Conservation (phyloP, 2,797 vertebrate species). For the Scolopax bukidnonensis region DNA sequence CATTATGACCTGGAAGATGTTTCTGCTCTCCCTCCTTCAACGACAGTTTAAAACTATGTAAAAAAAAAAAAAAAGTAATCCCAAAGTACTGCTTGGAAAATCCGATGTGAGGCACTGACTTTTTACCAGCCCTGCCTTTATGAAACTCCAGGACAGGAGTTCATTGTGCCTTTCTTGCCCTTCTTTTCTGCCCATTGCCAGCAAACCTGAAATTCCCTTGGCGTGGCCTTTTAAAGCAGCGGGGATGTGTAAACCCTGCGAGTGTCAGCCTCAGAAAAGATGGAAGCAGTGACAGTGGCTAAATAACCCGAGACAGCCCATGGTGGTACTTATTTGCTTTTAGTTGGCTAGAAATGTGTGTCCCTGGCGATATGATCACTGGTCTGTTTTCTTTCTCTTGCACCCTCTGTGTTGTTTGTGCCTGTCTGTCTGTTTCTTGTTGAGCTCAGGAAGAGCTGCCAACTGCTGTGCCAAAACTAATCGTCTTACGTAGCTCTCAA, state of each 20-base stretch:
- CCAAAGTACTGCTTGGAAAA: not conserved
- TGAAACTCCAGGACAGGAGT: not conserved
- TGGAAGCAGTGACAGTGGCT: not conserved
- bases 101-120: not conserved
- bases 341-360: not conserved
- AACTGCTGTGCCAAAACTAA: conserved; percentile 6
- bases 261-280: not conserved
- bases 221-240: not conserved
- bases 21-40: not conserved
- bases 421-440: conserved; percentile 10
- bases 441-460: conserved; percentile 14
- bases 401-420: conserved; percentile 6
- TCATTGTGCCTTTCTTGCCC: not conserved
- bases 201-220: not conserved
- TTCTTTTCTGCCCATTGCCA: not conserved
- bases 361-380: conserved; percentile 21
- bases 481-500: not conserved
- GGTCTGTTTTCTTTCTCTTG: conserved; percentile 49
- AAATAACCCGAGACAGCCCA: not conserved
- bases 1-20: not conserved
- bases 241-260: not conserved
- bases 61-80: not conserved
- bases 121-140: not conserved
- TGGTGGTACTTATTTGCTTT: not conserved
- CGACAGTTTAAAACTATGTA: not conserved